These are phyloP conservation scores for Coilia nasus DNA, from an alignment of 2,797 vertebrate species.

Conservation along the genomic window DNA sequence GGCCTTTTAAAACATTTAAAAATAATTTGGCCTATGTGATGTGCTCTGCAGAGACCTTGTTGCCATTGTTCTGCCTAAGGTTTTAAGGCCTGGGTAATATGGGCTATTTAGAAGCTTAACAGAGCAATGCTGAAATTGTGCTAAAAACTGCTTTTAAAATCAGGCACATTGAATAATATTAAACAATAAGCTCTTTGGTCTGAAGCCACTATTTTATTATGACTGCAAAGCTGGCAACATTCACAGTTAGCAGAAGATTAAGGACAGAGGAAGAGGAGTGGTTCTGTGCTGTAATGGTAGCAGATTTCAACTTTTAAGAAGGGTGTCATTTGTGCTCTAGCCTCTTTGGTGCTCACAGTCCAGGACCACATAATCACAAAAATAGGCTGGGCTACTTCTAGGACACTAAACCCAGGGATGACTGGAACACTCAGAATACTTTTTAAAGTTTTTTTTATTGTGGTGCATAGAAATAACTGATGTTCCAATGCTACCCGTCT, in stretches of 20 bases:
- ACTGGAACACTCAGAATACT: no score
- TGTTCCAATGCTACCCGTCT: no score
- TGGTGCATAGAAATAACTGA: no score
- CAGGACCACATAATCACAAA: no score
- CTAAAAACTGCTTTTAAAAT: conserved; percentile 3
- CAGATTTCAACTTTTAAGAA: neutral
- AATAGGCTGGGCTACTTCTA: no score
- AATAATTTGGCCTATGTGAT: neutral
- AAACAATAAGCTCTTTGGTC: neutral
- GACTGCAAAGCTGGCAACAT: neutral
- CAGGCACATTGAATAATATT: neutral
- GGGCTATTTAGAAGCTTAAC: neutral
- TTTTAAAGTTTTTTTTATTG: no score
- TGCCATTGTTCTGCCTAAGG: neutral
- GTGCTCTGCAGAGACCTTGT: neutral
- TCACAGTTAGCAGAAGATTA: neutral
- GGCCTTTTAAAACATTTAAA: neutral
- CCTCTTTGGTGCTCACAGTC: no score
- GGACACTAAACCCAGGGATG: no score
- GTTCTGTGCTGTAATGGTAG: neutral
- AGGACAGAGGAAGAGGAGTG: neutral
- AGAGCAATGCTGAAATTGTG: neutral
- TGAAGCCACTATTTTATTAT: conserved; percentile 1
- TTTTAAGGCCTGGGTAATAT: neutral
- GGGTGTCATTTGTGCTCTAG: no score